Base-by-base conservation (phyloP, 2,888 invertebrate genomes). In the Prenolepis imparis region DNA sequence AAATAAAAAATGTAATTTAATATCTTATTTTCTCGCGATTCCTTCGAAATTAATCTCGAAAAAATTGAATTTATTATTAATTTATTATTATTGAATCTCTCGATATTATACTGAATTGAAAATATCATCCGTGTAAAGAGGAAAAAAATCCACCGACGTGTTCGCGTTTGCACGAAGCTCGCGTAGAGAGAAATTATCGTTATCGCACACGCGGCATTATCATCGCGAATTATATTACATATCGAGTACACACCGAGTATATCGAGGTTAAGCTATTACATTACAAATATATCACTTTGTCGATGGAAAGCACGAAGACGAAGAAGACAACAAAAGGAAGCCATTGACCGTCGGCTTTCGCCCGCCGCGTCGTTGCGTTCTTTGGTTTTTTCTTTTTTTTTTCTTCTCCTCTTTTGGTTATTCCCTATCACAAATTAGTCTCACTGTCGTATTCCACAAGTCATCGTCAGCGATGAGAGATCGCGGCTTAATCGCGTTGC, bases 361-460 rank as follows among this genome's bases (percentile, higher is more conserved):
- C 75, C 67, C 84, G 89, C 83, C 85, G 88, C 88, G 81, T 87
- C 87, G 85, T 88, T 83, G 87, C 89, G 84, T 89, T 93, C 93
- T 93, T 93, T 93, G 93, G 93, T 78, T 78, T 87, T 82, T 86
- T 70, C 32, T 72, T 66, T 63, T 36, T 68, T 78, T 21, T 57
- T 24, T 88, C 77, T 28, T 28, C 28, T 28, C 28, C 28, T 28
- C 93, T 93, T 93, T 93, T 93, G 93, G 93, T 91, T 92, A 90
- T 92, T 90, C 68, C 89, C 91, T 93, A 93, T 93, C 93, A 93
- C 93, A 93, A 91, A 88, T 93, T 91, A 92, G 91, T 91, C 90
- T 85, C 84, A 84, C 86, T 88, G 88, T 80, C 86, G 84, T 83
- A 72, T 81, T 57, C 72, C 75, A 70, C 84, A 89, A 84, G 83